Evolutionary conservation across 2,888 invertebrate genomes (phyloP).

Genomic region (Caenorhabditis sp.): DNA sequence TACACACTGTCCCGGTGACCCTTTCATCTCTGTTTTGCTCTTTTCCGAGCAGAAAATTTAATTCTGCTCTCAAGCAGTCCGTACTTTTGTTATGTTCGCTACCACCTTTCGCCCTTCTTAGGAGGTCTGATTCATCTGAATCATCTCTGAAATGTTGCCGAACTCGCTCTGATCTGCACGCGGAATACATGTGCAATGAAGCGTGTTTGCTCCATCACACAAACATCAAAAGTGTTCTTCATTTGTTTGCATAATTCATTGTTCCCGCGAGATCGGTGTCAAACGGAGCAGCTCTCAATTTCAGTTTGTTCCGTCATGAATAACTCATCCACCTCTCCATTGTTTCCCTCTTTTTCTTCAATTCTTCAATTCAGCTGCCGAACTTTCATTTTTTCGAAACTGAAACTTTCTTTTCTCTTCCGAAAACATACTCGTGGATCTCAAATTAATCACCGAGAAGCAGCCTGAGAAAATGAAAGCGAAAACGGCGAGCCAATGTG

Average conservation of each 20-base stretch:
- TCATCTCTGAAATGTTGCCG: background rate
- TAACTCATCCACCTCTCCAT: background rate
- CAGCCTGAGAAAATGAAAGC: background rate
- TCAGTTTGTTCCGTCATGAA: background rate
- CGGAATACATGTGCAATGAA: too few species aligned
- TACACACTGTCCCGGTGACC: slow-evolving; percentile 1
- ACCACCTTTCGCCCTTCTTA: background rate
- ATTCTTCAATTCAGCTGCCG: background rate
- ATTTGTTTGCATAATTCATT: too few species aligned
- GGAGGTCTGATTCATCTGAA: too few species aligned
- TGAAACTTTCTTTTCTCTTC: background rate
- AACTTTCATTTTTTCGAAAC: background rate
- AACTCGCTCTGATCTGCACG: too few species aligned
- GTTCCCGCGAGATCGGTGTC: too few species aligned
- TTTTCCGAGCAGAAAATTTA: background rate
- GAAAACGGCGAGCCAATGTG: too few species aligned
- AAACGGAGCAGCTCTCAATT: background rate
- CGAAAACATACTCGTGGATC: background rate
- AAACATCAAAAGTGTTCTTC: background rate
- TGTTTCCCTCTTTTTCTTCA: background rate
- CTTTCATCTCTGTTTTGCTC: slow-evolving; percentile 9
- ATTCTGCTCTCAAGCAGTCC: slow-evolving; percentile 9
- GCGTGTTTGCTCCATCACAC: too few species aligned
- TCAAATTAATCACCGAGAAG: slow-evolving; percentile 12
- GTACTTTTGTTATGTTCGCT: slow-evolving; percentile 2